Evolutionary conservation across 2,888 invertebrate species (phyloP), one percentile per base, ranked within the genome.

Genomic region (Drosophila niveifrons): DNA sequence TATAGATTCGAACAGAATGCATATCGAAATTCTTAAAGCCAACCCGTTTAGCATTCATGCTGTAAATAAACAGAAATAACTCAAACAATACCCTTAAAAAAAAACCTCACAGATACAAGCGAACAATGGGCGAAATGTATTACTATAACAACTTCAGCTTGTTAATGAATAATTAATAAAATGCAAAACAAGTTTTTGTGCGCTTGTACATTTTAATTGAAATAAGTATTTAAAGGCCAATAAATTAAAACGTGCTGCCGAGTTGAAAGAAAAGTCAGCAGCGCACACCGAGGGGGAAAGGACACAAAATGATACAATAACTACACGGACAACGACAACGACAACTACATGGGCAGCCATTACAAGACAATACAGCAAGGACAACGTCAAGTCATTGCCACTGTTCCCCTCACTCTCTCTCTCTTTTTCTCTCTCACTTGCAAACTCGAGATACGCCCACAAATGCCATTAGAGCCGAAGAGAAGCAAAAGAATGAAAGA

Each of bases 171-270:
- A 81, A 81, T 89, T 87, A 85, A 84, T 80, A 72, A 66, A 71
- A 66, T 65, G 52, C 51, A 29, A 51, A 63, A 66, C 58, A 68
- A 74, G 65, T 61, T 66, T 59, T 53, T 50, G 53, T 51, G 48
- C 31, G 64, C 55, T 56, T 72, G 68, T 64, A 63, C 48, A 66
- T 69, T 75, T 78, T 87, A 89, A 85, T 85, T 85, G 89, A 88
- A 89, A 75, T 70, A 73, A 82, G 75, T 68, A 85, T 76, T 89
- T 88, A 89, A 80, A 66, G 15, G 69, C 65, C 80, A 78, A 84
- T 85, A 84, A 87, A 85, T 87, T 66, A 52, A 61, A 66, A 65
- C 70, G 47, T 36, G 51, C 23, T 57, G 36, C 13, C n/a, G 44
- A 56, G 39, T 53, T 43, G 15, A 36, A 34, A 17, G 55, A 39